Evolutionary conservation across 2,797 vertebrate genomes (phyloP), one percentile per base, ranked within the genome.

Genomic region (Phataginus tetradactyla): DNA sequence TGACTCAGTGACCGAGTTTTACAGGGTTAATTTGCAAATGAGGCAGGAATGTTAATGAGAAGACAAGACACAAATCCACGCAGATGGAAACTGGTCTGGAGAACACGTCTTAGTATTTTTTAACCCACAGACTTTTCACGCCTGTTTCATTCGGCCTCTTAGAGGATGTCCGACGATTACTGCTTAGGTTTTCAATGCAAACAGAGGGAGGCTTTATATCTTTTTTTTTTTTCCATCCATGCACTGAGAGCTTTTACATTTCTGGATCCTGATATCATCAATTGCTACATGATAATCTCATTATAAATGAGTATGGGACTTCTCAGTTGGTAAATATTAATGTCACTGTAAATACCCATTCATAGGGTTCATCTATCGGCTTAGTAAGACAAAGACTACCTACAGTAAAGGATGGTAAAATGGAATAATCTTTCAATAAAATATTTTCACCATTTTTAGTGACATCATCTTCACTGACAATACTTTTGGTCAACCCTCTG

Each of bases 341-440:
- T 8, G 71, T 68, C 55, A 37, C 45, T 8, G 7, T 4, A 25
- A 39, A 80, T 9, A 63, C 15, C 20, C 4, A 2, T 15, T 77
- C 49, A 1, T 7, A n/a, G n/a, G 12, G 13, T 15, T 18, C 20
- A 20, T 39, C 17, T 51, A 12, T 27, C 37, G 21, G 75, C 25
- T n/a, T 27, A 4, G 1, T 0, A 0, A 86, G 20, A 79, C 15
- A 25, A 3, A 59, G 3, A 42, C 1, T 4, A 3, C 11, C 29
- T 20, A 1, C 1, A 1, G 7, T 23, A 51, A 45, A 49, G 23
- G 32, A 57, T 15, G 3, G 3, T 0, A 4, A 2, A 21, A 59
- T 0, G 18, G 12, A 34, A 25, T 5, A 10, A 29, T 45, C 25
- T 14, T 75, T 21, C 32, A 1, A 2, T 10, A 23, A 42, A 57